Evolutionary conservation across 2,797 vertebrate genomes (phyloP).

Genomic region (Geotrypetes seraphini): DNA sequence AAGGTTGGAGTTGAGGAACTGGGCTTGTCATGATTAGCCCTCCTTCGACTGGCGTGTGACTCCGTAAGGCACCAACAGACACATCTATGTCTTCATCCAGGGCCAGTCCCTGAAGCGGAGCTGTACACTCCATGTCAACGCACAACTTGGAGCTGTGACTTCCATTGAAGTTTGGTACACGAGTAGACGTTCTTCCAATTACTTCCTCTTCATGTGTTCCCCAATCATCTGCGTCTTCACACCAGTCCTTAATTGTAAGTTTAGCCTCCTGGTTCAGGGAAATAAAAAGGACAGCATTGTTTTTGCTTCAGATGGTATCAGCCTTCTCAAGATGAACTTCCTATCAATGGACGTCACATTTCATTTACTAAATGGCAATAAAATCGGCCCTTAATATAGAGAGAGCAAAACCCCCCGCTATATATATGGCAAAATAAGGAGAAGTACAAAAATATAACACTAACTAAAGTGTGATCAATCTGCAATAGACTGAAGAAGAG

Average conservation of each 20-base stretch:
- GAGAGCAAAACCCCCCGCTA: too few species aligned
- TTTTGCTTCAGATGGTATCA: too few species aligned
- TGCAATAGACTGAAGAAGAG: too few species aligned
- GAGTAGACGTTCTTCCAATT: background rate
- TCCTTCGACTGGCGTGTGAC: background rate
- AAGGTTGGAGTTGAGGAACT: constrained; percentile 49
- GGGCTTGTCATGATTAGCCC: rapidly evolving
- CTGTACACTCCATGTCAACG: constrained; percentile 35
- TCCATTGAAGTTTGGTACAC: background rate
- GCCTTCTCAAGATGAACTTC: too few species aligned
- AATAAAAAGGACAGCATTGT: too few species aligned
- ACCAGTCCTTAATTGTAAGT: constrained; percentile 62
- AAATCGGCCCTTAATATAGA: too few species aligned
- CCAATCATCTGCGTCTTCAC: constrained; percentile 81
- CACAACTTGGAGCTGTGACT: background rate
- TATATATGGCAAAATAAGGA: too few species aligned
- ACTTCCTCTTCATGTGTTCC: constrained; percentile 40
- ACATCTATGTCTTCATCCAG: constrained; percentile 19
- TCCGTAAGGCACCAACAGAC: background rate
- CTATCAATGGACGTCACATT: too few species aligned
- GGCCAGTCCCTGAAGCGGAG: constrained; percentile 50
- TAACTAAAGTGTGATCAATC: too few species aligned
- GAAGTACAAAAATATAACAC: too few species aligned
- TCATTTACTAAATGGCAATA: too few species aligned
- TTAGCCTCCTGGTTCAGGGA: constrained; percentile 17